Evolutionary conservation across 1,140 invertebrate species (phyloP), one percentile per base, ranked within the genome.

Genomic region (Rhynchophorus ferrugineus): DNA sequence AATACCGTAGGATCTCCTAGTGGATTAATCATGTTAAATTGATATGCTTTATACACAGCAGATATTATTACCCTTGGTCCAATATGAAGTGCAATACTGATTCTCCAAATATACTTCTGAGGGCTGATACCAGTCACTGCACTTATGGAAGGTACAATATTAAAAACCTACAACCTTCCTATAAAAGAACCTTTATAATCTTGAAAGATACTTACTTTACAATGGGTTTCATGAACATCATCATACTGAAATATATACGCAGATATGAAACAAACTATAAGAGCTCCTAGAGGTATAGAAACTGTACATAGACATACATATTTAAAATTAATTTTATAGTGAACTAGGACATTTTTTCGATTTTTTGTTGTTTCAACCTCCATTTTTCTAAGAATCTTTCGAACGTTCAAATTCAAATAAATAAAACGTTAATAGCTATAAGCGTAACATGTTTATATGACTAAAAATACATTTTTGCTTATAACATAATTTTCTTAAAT

Each of bases 141-240:
- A 78, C 88, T 91, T 75, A 93, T 91, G 61, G 88, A 91, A 62
- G 89, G 89, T 65, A 92, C 82, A 71, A 91, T 81, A 73, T 93
- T 92, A 69, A 89, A 91, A 53, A 92, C 89, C 89, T 93, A 66
- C 16, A 74, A 73, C 49, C 60, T 56, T 53, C 54, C n/a, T 39
- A 21, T 42, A 53, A 50, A 44, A 36, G 49, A 43, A 48, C 18
- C 3, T 42, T 19, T 34, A n/a, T 14, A 16, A 50, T 45, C 46
- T 14, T 33, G 38, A 33, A n/a, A 6, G 29, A 46, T 29, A 3
- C 82, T 81, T 77, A 93, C 90, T 66, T 82, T 81, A 78, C 89
- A 93, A 70, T 91, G 87, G 52, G 90, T 92, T 77, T 91, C 89
- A 67, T 92, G 90, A 64, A 93, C 88, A 69, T 92, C 87, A 75